Evolutionary conservation across 2,113 vertebrate species (phyloP).

Genomic region (Lagopus leucura): DNA sequence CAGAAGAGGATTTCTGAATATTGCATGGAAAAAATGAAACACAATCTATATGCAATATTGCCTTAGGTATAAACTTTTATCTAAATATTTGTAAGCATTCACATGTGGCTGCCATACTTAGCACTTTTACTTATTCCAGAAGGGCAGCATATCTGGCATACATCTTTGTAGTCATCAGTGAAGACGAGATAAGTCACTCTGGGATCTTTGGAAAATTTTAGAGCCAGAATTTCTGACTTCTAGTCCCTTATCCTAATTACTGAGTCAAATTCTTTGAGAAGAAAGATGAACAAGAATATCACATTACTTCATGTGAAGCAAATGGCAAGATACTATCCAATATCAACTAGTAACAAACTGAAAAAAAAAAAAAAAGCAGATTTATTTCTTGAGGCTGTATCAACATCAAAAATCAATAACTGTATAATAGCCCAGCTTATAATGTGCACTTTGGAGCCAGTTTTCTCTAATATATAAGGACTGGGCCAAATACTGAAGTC

Average conservation of each 20-base stretch:
- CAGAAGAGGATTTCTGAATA: not conserved
- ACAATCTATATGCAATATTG: no score
- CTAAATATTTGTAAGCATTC: not conserved
- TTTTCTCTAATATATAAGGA: not conserved
- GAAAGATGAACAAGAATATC: not conserved
- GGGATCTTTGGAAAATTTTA: not conserved
- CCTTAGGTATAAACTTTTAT: not conserved
- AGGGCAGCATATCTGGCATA: not conserved
- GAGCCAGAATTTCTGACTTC: not conserved
- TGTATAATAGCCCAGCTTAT: not conserved
- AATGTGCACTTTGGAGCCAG: rapidly evolving
- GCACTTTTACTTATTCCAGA: not conserved
- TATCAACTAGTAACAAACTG: not conserved
- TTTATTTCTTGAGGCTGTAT: not conserved
- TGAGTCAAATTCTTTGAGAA: not conserved
- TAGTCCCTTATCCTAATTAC: not conserved
- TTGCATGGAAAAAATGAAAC: not conserved
- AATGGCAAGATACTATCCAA: not conserved
- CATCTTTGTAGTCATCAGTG: not conserved
- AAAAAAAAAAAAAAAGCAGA: not conserved
- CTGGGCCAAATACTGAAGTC: not conserved
- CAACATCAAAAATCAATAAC: rapidly evolving
- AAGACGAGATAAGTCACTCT: not conserved
- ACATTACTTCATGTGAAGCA: not conserved
- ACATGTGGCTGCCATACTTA: not conserved